Evolutionary conservation across 2,888 invertebrate species (phyloP), one percentile per base, ranked within the genome.

Genomic region (Beris morrisii): DNA sequence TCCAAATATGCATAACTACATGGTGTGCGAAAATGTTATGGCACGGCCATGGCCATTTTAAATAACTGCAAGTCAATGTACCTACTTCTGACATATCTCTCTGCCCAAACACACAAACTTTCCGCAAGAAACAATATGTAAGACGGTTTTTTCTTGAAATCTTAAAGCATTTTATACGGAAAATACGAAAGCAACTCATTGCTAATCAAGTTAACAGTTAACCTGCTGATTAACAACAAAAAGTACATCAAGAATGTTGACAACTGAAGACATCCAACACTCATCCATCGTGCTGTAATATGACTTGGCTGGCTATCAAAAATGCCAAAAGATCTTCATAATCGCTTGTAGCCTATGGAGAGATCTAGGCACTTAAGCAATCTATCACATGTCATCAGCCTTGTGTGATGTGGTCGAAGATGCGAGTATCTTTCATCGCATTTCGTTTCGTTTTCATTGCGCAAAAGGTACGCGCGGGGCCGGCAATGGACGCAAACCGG

Each of bases 181-280:
- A 7, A 38, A n/a, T 9, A 28, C 45, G 45, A 30, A 59, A 48
- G n/a, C 13, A 32, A 61, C 38, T 61, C 50, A 61, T n/a, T 11
- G 52, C 61, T 61, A 61, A 61, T 61, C 61, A 61, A 61, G 50
- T 50, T 52, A 61, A 61, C 52, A 52, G 61, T 38, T 61, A 52
- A 3, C 61, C 61, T 61, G 52, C 22, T 61, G 61, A 61, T 61
- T 61, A 50, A 65, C 43, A 65, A 43, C 43, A 15, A 50, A 65
- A 57, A 13, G 44, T 52, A 64, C 55, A 64, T 64, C 67, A 67
- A 54, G 38, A 46, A 64, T 56, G 56, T 67, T 67, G 67, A 67
- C 67, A 67, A 67, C 67, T 53, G 64, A 67, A 67, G 67, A 67
- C 67, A 67, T 59, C 57, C 50, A 63, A 59, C 63, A 56, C 56